Evolutionary conservation across 2,113 vertebrate species (phyloP), one percentile per base, ranked within the genome.

Genomic region (Callipepla squamata): DNA sequence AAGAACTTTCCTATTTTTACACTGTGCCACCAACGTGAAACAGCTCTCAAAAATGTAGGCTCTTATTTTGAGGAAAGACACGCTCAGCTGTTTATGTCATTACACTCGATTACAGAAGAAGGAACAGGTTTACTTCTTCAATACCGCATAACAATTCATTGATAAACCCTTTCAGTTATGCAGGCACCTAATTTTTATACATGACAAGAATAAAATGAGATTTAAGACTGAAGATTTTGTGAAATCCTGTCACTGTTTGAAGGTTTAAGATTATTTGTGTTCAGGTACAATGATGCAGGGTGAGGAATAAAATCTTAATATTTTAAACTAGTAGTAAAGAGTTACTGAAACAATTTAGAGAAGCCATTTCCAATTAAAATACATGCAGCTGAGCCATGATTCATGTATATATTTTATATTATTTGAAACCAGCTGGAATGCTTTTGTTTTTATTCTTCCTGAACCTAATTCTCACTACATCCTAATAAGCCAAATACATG

Each of bases 381-480:
- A 34, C 2, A 63, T 38, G 59, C 2, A 44, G 20, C 55, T 88
- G 28, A 82, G 25, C 51, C 6, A 30, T 4, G 20, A 68, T 59
- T 92, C 34, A 40, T 34, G 34, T 5, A 30, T 22, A 87, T 7
- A 48, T 63, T 91, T 55, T 72, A 51, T 5, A 44, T 57, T 72
- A 18, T 36, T 68, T 50, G 75, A 91, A 90, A 82, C 61, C 72
- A 58, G 47, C 15, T 90, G 82, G 79, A 96, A 91, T 28, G 26
- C 9, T 69, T 78, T 65, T 81, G 50, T 90, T 65, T 94, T 70
- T 78, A 89, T 80, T 95, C 92, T 57, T 15, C 42, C 51, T 51
- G 72, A 50, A 61, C 26, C 57, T 95, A 95, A 96, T 97, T 97
- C 88, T 97, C 90, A 84, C 93, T 87, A 67, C 91, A 96, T 96